A percentile compares a stretch with the other conserved stretches of the same genome.
phyloP scores from a whole-genome alignment of 2,113 vertebrate genomes.

The Heteronetta atricapilla region DNA sequence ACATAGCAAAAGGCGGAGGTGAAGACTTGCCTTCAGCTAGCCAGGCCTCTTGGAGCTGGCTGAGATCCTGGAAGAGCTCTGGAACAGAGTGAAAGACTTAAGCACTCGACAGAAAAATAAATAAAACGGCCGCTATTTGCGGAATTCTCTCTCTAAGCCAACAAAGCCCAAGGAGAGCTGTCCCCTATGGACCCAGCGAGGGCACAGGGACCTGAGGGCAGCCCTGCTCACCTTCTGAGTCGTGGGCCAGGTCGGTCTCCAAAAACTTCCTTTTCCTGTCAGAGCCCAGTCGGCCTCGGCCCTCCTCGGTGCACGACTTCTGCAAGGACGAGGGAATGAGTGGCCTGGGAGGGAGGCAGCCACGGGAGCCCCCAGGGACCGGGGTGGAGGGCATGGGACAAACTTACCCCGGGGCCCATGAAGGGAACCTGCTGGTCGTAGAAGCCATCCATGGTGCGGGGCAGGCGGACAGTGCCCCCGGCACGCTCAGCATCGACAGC shows the following conservation, averaged over 20 bases:
- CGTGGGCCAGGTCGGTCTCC: constrained; percentile 92
- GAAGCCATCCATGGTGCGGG: constrained; percentile 92
- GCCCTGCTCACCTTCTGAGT: constrained; percentile 89
- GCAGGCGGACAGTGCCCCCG: constrained; percentile 62
- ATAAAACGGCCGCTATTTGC: constrained; percentile 4
- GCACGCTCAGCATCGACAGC: constrained; percentile 78
- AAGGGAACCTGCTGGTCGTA: constrained; percentile 97
- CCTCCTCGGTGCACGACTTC: constrained; percentile 83
- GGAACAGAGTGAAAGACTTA: constrained; percentile 68
- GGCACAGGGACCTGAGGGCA: fast-evolving
- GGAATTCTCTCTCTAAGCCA: not conserved
- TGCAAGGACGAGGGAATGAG: constrained; percentile 21
- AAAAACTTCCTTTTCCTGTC: constrained; percentile 95
- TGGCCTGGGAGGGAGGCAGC: not conserved
- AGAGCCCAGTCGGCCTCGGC: constrained; percentile 76
- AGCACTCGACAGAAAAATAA: not conserved
- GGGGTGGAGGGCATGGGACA: not conserved
- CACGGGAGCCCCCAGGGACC: not conserved
- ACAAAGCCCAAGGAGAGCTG: fast-evolving
- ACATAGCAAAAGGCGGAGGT: constrained; percentile 24
- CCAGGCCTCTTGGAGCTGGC: constrained; percentile 97
- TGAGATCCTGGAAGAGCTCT: constrained; percentile 98
- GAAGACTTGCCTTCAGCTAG: constrained; percentile 91
- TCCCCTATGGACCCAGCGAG: fast-evolving
- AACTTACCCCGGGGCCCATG: constrained; percentile 90